Evolutionary conservation across 2,113 vertebrate genomes (phyloP).

Genomic region (Xiphorhynchus elegans): DNA sequence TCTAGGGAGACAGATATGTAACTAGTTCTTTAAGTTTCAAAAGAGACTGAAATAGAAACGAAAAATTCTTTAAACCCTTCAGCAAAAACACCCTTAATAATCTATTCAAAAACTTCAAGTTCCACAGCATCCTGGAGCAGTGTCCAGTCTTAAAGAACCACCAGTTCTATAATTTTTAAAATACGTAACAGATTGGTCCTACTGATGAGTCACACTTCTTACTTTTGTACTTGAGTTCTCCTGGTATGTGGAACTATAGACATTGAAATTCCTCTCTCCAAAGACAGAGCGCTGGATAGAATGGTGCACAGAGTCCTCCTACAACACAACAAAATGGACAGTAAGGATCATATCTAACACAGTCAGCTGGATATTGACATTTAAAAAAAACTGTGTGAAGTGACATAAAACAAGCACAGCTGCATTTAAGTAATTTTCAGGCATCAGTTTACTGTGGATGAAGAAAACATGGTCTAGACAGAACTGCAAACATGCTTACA

Average conservation of each 20-base stretch:
- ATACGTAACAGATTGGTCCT: neutral
- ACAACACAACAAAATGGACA: conserved; percentile 69
- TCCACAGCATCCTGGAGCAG: neutral
- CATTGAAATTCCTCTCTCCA: conserved; percentile 93
- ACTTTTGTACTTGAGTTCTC: conserved; percentile 78
- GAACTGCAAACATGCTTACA: conserved; percentile 52
- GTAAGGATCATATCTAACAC: conserved; percentile 59
- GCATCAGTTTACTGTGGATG: conserved; percentile 46
- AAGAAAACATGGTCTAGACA: conserved; percentile 67
- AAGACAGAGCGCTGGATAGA: conserved; percentile 89
- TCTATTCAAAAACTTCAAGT: neutral
- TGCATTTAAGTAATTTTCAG: conserved; percentile 53
- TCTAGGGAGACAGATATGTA: neutral
- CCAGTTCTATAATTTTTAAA: neutral
- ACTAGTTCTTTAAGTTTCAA: neutral
- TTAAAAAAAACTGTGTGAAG: conserved; percentile 43
- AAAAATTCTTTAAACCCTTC: neutral
- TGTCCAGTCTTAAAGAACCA: neutral
- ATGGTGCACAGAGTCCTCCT: conserved; percentile 82
- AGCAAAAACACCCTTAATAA: neutral
- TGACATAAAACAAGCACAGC: conserved; percentile 68
- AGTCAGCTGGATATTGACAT: conserved; percentile 58
- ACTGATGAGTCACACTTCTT: conserved; percentile 68
- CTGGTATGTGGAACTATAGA: conserved; percentile 77
- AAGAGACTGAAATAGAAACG: neutral